Conservation (phyloP, 2,888 invertebrate genomes). For the Eueremaeus valkanovi region DNA sequence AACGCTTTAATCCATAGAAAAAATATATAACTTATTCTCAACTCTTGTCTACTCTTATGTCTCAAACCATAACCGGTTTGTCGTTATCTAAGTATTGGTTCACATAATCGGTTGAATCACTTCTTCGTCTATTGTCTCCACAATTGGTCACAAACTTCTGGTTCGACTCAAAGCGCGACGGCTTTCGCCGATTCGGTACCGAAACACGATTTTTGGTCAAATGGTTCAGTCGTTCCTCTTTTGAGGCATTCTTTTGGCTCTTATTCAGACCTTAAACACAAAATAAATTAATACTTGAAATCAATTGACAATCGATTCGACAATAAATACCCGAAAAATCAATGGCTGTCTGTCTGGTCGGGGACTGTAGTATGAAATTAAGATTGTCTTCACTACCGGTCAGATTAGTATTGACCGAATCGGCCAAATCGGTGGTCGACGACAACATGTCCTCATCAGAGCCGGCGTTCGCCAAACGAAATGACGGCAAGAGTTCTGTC, state of each 20-base stretch:
- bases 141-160: conserved; percentile 4
- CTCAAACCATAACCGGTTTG: conserved; percentile 26
- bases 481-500: conserved; percentile 70
- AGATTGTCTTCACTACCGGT: background rate
- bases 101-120: conserved; percentile 17
- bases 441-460: conserved; percentile 74
- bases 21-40: too few relatives aligned
- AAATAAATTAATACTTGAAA: background rate
- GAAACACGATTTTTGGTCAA: conserved; percentile 32
- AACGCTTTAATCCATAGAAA: too few relatives aligned
- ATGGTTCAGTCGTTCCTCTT: conserved; percentile 23
- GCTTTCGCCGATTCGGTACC: conserved; percentile 24
- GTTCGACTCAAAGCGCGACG: conserved; percentile 30
- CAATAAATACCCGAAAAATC: conserved; percentile 15
- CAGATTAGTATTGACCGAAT: background rate
- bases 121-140: background rate
- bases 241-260: background rate
- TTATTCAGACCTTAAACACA: background rate
- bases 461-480: conserved; percentile 66
- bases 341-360: background rate
- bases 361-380: conserved; percentile 25
- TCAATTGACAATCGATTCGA: background rate
- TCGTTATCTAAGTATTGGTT: conserved; percentile 30
- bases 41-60: too few relatives aligned
- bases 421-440: conserved; percentile 26